Evolutionary conservation across 2,797 vertebrate genomes (phyloP).

Genomic region (Austrolebias charrua): DNA sequence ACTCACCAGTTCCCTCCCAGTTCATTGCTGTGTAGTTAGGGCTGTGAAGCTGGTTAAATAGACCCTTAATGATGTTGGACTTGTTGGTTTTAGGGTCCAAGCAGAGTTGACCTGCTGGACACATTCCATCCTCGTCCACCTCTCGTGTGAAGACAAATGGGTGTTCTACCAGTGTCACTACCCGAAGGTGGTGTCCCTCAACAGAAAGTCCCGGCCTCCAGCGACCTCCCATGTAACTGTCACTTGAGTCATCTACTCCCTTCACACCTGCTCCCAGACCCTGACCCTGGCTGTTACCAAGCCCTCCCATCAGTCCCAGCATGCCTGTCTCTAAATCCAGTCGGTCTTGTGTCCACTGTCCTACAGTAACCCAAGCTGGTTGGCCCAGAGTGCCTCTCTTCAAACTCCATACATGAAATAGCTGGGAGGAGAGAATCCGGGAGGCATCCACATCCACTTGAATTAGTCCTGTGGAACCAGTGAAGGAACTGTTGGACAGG

Average conservation of each 20-base stretch:
- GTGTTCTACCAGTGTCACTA: constrained; percentile 94
- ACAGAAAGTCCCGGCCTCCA: constrained; percentile 78
- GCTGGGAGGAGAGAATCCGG: constrained; percentile 80
- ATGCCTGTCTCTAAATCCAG: constrained; percentile 84
- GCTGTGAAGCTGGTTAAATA: constrained; percentile 83
- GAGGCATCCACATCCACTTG: constrained; percentile 72
- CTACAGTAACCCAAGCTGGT: constrained; percentile 92
- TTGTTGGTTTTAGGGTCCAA: constrained; percentile 87
- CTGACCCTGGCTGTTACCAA: constrained; percentile 60
- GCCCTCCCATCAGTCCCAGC: constrained; percentile 72
- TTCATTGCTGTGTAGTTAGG: constrained; percentile 70
- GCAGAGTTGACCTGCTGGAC: constrained; percentile 90
- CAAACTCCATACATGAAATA: constrained; percentile 89
- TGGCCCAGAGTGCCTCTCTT: constrained; percentile 83
- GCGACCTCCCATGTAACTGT: constrained; percentile 53
- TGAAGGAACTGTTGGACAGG: constrained; percentile 89
- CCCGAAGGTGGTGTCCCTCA: constrained; percentile 78
- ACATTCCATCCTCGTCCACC: constrained; percentile 87
- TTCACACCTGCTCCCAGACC: constrained; percentile 72
- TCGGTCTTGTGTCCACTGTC: constrained; percentile 82
- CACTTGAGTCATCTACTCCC: constrained; percentile 68
- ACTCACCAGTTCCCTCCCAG: constrained; percentile 64
- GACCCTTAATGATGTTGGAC: constrained; percentile 78
- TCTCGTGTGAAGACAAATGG: constrained; percentile 92
- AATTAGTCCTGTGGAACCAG: constrained; percentile 83